phyloP scores from a whole-genome alignment of 2,888 invertebrate genomes.

The Clitarchus hookeri region DNA sequence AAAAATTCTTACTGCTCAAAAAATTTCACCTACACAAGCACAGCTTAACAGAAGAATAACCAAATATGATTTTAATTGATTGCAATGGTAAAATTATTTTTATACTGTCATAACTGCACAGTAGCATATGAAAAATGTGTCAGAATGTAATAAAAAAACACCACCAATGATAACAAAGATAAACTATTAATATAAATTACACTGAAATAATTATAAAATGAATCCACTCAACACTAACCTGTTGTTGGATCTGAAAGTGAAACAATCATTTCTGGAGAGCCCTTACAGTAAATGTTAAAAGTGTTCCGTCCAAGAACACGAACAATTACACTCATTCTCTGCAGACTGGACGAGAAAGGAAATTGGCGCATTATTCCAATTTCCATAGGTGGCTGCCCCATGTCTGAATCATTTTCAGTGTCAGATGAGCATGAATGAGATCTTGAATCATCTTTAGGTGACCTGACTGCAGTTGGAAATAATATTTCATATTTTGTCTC shows the following conservation, averaged over 20 bases:
- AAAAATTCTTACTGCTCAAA: no score
- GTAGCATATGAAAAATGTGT: no score
- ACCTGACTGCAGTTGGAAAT: constrained; percentile 83
- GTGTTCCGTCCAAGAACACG: constrained; percentile 73
- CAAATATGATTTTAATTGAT: no score
- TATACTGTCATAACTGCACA: no score
- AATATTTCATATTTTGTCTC: constrained; percentile 83
- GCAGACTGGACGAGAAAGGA: constrained; percentile 84
- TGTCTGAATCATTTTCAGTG: neutral
- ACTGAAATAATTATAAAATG: neutral
- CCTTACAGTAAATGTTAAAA: constrained; percentile 85
- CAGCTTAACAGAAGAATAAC: no score
- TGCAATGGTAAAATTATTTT: no score
- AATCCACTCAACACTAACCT: constrained; percentile 52
- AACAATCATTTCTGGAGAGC: constrained; percentile 89
- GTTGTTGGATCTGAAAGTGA: constrained; percentile 76
- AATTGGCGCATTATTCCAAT: constrained; percentile 85
- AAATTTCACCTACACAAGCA: no score
- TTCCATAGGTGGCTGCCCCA: constrained; percentile 59
- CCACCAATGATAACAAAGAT: no score
- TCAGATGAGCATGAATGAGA: neutral
- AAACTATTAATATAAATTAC: no score
- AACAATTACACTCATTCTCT: constrained; percentile 88
- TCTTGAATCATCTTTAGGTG: constrained; percentile 50
- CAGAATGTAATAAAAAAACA: no score